These are phyloP conservation scores for Ariolimax columbianus DNA, from an alignment of 2,888 invertebrate genomes.

Conservation along the genomic window DNA sequence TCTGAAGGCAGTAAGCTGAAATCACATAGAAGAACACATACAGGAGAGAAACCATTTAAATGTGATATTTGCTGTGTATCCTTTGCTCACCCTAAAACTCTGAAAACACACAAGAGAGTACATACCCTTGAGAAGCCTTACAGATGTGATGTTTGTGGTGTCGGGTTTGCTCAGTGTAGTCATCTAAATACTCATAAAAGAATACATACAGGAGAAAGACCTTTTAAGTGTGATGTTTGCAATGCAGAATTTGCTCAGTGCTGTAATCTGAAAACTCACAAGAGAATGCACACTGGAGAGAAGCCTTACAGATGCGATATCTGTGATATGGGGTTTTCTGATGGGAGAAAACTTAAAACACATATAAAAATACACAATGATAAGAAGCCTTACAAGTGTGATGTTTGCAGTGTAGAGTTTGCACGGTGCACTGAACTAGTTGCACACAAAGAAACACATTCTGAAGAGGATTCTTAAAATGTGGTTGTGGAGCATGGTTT, in stretches of 20 bases:
- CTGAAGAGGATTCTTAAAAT: neutral
- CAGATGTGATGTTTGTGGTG: conserved; percentile 10
- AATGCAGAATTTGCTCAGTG: neutral
- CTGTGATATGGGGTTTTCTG: neutral
- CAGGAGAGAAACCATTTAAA: neutral
- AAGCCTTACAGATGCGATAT: conserved; percentile 1
- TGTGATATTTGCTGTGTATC: neutral
- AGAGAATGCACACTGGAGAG: conserved; percentile 2
- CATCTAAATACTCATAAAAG: neutral
- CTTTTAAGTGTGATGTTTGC: conserved; percentile 8
- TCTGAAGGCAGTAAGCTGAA: neutral
- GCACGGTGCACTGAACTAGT: neutral
- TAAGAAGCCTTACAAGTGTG: neutral
- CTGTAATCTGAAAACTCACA: neutral
- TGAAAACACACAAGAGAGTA: neutral
- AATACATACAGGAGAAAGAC: conserved; percentile 15
- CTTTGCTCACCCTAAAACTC: neutral
- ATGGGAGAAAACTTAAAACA: neutral
- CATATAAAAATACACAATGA: neutral
- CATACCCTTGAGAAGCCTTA: neutral
- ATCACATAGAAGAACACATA: neutral
- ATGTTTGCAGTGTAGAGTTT: neutral
- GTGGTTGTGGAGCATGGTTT: no score
- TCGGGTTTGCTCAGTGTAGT: neutral
- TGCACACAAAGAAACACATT: neutral